phyloP scores from a whole-genome alignment of 2,888 invertebrate genomes.

The Cantharis flavilabris region DNA sequence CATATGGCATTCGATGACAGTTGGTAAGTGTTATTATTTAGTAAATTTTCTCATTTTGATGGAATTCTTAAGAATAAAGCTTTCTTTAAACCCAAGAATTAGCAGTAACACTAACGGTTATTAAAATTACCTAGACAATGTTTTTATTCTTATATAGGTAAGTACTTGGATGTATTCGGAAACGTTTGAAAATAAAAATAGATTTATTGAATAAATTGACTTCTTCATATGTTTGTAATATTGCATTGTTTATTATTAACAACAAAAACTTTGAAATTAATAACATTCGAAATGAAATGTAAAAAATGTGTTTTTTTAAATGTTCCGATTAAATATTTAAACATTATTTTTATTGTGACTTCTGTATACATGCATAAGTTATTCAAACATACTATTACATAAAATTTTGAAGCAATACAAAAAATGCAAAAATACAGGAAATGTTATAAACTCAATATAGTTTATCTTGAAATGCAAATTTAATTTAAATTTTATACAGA shows the following conservation, averaged over 20 bases:
- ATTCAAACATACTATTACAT: background rate
- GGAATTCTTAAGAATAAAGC: background rate
- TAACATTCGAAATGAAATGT: background rate
- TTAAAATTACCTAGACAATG: background rate
- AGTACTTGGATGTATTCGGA: background rate
- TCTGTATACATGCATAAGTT: background rate
- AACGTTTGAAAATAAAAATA: background rate
- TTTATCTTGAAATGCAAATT: background rate
- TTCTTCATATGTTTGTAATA: background rate
- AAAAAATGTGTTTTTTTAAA: background rate
- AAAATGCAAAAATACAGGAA: background rate
- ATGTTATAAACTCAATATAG: background rate
- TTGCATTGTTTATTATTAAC: background rate
- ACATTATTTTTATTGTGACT: background rate
- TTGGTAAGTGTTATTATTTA: background rate
- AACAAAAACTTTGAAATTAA: background rate
- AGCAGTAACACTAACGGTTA: background rate
- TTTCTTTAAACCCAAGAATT: background rate
- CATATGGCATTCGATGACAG: background rate
- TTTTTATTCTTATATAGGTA: background rate
- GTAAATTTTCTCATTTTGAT: background rate
- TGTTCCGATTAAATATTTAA: background rate
- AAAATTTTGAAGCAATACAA: background rate
- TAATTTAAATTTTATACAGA: background rate
- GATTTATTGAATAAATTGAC: background rate